These are phyloP conservation scores for Eubucco bourcierii DNA, from an alignment of 2,113 vertebrate genomes.

Conservation along the genomic window DNA sequence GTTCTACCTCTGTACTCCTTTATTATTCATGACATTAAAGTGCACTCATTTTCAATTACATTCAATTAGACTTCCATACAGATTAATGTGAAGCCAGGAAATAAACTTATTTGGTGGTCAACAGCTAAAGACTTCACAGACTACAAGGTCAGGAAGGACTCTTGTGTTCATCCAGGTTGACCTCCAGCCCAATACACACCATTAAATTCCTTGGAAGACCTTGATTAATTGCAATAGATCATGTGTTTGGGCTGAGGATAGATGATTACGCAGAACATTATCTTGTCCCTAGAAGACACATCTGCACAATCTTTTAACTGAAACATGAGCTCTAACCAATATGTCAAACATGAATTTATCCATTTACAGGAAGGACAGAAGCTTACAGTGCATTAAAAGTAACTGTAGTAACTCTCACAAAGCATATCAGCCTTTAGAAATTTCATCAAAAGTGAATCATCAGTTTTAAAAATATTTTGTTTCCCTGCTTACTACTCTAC, in stretches of 20 bases:
- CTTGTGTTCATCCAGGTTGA: not conserved
- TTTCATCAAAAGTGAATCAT: not conserved
- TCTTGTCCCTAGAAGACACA: not conserved
- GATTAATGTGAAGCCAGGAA: not conserved
- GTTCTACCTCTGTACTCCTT: not conserved
- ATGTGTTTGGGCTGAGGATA: not conserved
- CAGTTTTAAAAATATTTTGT: not conserved
- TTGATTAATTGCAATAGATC: not conserved
- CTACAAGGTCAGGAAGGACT: not conserved
- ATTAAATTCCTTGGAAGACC: not conserved
- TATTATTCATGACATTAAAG: not conserved
- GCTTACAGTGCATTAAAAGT: not conserved
- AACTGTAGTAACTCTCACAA: not conserved
- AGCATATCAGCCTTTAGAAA: not conserved
- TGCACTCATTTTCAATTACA: not conserved
- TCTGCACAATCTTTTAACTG: not conserved
- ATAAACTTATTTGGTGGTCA: not conserved
- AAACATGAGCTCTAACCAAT: not conserved
- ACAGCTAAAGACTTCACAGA: not conserved
- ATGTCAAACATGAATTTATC: not conserved
- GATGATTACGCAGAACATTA: not conserved
- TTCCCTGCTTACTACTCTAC: not conserved
- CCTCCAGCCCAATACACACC: not conserved
- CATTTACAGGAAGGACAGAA: not conserved
- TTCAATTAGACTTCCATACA: not conserved